phyloP scores from a whole-genome alignment of 2,888 invertebrate species.

The Brenthis ino region DNA sequence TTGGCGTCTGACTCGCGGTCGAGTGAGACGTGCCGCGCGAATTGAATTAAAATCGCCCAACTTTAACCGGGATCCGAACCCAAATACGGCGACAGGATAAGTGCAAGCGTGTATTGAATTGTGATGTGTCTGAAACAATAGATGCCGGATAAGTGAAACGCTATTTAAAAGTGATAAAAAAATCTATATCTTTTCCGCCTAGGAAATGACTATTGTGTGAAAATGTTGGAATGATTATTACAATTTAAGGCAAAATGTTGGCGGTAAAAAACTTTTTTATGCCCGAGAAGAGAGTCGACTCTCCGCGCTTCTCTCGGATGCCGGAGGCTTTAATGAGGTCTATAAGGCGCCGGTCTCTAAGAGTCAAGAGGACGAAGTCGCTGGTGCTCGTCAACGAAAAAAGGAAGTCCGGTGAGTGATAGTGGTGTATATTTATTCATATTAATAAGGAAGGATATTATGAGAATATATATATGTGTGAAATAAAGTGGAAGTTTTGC shows the following conservation, averaged over 20 bases:
- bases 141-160: conserved; percentile 30
- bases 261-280: conserved; percentile 89
- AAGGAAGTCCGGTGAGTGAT: conserved; percentile 89
- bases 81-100: conserved; percentile 45
- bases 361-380: conserved; percentile 89
- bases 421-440: background rate
- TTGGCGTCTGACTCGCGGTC: conserved; percentile 35
- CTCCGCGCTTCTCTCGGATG: conserved; percentile 84
- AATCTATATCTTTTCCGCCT: conserved; percentile 31
- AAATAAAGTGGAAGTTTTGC: too few relatives aligned
- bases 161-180: conserved; percentile 38
- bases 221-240: conserved; percentile 22
- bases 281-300: conserved; percentile 84
- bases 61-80: conserved; percentile 35
- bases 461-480: background rate
- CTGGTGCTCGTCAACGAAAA: conserved; percentile 88
- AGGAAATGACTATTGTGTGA: conserved; percentile 24
- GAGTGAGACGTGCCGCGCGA: conserved; percentile 35
- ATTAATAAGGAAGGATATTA: background rate
- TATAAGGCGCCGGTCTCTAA: conserved; percentile 86
- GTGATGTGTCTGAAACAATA: conserved; percentile 43
- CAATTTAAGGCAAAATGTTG: conserved; percentile 74
- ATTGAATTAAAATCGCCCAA: conserved; percentile 31
- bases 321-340: conserved; percentile 89
- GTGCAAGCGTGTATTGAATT: conserved; percentile 42